Conservation (phyloP, 2,888 invertebrate genomes). For the Parnassius orleans region DNA sequence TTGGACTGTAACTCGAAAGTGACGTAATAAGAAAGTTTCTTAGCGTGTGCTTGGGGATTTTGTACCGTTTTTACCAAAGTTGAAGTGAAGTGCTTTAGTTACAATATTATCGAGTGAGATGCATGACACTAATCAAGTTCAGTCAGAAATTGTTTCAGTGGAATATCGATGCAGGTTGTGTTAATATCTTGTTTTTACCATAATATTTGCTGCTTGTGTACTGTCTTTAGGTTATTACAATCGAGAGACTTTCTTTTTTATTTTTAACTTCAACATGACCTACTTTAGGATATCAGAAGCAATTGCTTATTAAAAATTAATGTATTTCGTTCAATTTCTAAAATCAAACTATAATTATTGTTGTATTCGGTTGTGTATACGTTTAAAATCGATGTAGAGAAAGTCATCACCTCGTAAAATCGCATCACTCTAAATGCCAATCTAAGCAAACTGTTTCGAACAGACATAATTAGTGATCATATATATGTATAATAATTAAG, state of each 20-base stretch:
- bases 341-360: constrained; percentile 2
- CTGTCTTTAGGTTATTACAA: not conserved
- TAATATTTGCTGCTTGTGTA: constrained; percentile 5
- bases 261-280: not conserved
- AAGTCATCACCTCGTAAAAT: constrained; percentile 49
- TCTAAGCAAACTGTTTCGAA: not conserved
- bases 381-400: constrained; percentile 33
- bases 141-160: constrained; percentile 42
- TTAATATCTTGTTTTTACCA: constrained; percentile 36
- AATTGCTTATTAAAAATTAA: not conserved
- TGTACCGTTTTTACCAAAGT: constrained; percentile 17
- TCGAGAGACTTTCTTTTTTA: not conserved
- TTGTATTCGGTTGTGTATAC: not conserved
- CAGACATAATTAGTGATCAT: too few relatives aligned
- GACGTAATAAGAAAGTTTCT: constrained; percentile 35
- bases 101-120: constrained; percentile 46
- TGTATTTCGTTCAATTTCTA: not conserved
- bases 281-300: not conserved
- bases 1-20: constrained; percentile 30
- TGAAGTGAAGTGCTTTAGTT: constrained; percentile 43
- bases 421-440: constrained; percentile 44
- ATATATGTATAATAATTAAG: too few relatives aligned
- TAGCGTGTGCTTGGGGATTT: constrained; percentile 18
- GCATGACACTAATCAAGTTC: constrained; percentile 42
- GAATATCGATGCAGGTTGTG: constrained; percentile 61